Conservation (phyloP, 2,888 invertebrate genomes). For the Drosophila recens region DNA sequence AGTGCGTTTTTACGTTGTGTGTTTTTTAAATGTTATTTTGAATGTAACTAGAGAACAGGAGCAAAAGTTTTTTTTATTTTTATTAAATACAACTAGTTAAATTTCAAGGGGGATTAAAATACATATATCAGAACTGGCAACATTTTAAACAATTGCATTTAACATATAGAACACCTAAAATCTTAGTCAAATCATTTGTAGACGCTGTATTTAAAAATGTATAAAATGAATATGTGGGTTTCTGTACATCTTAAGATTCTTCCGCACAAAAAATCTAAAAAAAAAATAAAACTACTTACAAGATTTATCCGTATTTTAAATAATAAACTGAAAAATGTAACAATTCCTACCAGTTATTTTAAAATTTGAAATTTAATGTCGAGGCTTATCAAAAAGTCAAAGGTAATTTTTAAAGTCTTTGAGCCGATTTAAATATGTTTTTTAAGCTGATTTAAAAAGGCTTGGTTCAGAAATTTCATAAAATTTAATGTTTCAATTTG, state of each 20-base stretch:
- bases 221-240: too few species aligned
- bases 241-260: too few species aligned
- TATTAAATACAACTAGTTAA: too few species aligned
- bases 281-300: too few species aligned
- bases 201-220: too few species aligned
- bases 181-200: too few species aligned
- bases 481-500: neutral
- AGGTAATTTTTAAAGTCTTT: neutral
- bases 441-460: neutral
- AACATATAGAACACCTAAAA: too few species aligned
- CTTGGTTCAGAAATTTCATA: neutral
- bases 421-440: neutral
- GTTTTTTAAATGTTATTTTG: neutral
- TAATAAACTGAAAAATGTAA: neutral
- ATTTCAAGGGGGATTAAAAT: too few species aligned
- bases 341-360: neutral
- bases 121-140: too few species aligned
- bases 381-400: neutral
- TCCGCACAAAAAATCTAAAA: too few species aligned
- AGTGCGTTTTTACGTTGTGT: neutral
- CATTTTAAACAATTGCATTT: too few species aligned
- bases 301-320: too few species aligned
- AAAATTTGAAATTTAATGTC: neutral
- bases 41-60: neutral
- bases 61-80: neutral